A percentile compares a stretch with the other conserved stretches of the same genome.
Conservation (phyloP, 2,113 vertebrate species). For the Misgurnus anguillicaudatus region DNA sequence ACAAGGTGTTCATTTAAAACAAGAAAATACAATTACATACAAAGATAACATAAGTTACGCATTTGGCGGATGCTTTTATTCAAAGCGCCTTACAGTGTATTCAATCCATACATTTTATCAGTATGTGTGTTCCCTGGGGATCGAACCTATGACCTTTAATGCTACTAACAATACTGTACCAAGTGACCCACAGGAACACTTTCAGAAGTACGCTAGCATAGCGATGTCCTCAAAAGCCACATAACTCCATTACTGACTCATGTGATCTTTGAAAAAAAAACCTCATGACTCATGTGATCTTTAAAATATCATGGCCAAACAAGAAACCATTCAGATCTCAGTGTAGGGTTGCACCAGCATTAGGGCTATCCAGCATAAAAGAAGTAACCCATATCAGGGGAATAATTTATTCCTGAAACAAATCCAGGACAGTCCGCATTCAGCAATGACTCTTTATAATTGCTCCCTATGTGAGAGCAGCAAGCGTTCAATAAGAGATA, state of each 20-base stretch:
- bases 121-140: too few species aligned
- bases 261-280: slow-evolving; percentile 23
- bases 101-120: too few species aligned
- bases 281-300: slow-evolving; percentile 8
- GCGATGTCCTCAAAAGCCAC: not conserved
- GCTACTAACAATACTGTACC: too few species aligned
- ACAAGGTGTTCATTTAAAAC: too few species aligned
- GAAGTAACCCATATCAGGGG: slow-evolving; percentile 56
- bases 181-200: too few species aligned
- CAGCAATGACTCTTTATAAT: slow-evolving; percentile 59
- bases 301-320: slow-evolving; percentile 3
- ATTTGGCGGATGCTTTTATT: too few species aligned
- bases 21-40: too few species aligned
- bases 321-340: slow-evolving; percentile 28
- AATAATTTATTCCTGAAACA: slow-evolving; percentile 52
- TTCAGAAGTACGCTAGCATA: too few species aligned
- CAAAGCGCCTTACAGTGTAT: too few species aligned
- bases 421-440: slow-evolving; percentile 58
- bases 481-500: slow-evolving; percentile 22
- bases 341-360: slow-evolving; percentile 16
- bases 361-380: slow-evolving; percentile 31
- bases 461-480: slow-evolving; percentile 57
- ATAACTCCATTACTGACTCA: not conserved
- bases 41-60: too few species aligned
- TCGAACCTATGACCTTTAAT: too few species aligned